Base-by-base conservation (phyloP, 2,888 invertebrate species). In the Dasypolia templi region DNA sequence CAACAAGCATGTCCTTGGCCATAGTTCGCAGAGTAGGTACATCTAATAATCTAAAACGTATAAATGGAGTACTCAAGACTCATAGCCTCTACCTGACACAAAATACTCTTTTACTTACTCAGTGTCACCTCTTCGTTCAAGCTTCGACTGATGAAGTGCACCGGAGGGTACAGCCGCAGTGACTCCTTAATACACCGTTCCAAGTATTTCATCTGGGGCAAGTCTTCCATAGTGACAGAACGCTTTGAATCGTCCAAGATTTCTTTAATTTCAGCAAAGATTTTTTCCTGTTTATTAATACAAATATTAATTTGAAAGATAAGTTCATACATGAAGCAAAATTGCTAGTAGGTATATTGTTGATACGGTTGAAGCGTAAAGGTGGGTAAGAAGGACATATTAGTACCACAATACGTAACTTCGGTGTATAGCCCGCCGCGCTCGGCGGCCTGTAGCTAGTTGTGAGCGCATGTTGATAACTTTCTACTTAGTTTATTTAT, bases 121-220 rank as follows among this genome's bases (percentile, higher is more conserved):
- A 97, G 92, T 75, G 92, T 92, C n/a, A 97, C 94, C 79, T 97
- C 97, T 87, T 97, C 97, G 5, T 93, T 93, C 35, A 97, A 87
- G 67, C 89, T 91, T 70, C 98, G 96, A 14, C 97, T 97, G 86
- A 98, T 97, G 82, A 97, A 96, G 2, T 97, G 97, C 7, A 97
- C 97, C 68, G 97, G 97, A 7, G 98, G 97, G 84, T 97, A 97
- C 17, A 98, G 91, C 65, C 98, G 92, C 55, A 98, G 86, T 0
- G 97, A 95, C 90, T 98, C 98, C 89, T 98, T 98, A 58, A 98
- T 97, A 84, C 97, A 97, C 76, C 97, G 97, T 78, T 98, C 98
- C 74, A 98, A 92, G 86, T 97, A 98, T 67, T 96, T 95, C 97
- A 98, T 97, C 53, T 96, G 94, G 59, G 96, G 92, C 17, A 98